These are phyloP conservation scores for Eristalis intricaria DNA, from an alignment of 2,888 invertebrate genomes.

Conservation along the genomic window DNA sequence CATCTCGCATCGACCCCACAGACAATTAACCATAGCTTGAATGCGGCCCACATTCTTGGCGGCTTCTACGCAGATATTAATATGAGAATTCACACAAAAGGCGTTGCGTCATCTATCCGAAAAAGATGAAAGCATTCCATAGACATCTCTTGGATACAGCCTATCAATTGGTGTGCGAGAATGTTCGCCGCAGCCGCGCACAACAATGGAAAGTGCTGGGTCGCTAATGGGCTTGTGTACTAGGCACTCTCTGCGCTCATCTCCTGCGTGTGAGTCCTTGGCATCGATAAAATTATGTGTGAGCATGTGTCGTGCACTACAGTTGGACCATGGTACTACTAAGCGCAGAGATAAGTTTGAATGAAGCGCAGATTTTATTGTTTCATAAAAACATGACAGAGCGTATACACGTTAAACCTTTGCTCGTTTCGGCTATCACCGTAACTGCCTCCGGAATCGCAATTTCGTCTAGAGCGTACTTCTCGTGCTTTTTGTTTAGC, in stretches of 20 bases:
- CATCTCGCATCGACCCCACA: background rate
- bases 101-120: background rate
- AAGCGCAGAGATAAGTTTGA: background rate
- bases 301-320: background rate
- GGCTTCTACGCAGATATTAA: background rate
- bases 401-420: background rate
- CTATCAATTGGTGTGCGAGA: background rate
- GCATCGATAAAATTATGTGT: background rate
- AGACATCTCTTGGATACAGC: background rate
- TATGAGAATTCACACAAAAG: background rate
- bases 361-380: background rate
- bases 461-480: background rate
- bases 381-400: background rate
- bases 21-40: background rate
- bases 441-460: background rate
- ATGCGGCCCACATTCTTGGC: background rate
- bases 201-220: background rate
- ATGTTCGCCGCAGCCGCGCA: background rate
- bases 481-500: conserved; percentile 3
- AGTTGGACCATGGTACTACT: background rate
- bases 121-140: conserved; percentile 12
- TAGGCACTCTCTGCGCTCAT: background rate
- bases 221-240: background rate
- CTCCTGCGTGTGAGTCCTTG: background rate
- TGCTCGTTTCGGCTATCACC: background rate